Conservation (phyloP, 2,888 invertebrate species). For the Glaucopsyche alexis region DNA sequence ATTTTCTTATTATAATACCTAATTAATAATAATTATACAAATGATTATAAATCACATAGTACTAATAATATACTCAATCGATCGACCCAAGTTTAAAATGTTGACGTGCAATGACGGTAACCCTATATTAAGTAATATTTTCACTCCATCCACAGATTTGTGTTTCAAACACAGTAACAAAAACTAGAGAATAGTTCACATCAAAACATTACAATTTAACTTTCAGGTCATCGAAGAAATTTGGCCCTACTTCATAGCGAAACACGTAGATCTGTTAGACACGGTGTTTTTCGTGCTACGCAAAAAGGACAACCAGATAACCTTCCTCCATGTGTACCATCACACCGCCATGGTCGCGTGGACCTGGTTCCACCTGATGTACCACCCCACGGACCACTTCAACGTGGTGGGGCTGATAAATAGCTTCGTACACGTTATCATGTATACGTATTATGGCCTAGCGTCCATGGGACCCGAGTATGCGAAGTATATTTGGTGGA, state of each 20-base stretch:
- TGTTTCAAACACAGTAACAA: no score
- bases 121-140: no score
- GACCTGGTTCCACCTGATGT: conserved; percentile 88
- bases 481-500: conserved; percentile 91
- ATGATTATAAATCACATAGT: no score
- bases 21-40: no score
- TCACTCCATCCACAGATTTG: no score
- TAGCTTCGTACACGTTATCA: conserved; percentile 88
- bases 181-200: no score
- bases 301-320: conserved; percentile 88
- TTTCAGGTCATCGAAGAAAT: conserved; percentile 62
- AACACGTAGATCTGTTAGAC: conserved; percentile 87
- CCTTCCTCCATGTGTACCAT: conserved; percentile 94
- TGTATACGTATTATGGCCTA: conserved; percentile 90
- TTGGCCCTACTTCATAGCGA: conserved; percentile 89
- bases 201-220: neutral
- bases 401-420: conserved; percentile 87
- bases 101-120: no score
- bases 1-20: no score
- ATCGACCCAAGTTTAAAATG: no score
- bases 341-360: conserved; percentile 89
- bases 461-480: conserved; percentile 87
- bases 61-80: no score
- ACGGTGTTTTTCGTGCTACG: conserved; percentile 93
- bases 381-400: conserved; percentile 88